A percentile compares a stretch with the other conserved stretches of the same genome.
Conservation (phyloP, 2,797 vertebrate species). For the Pangasius krempfi region DNA sequence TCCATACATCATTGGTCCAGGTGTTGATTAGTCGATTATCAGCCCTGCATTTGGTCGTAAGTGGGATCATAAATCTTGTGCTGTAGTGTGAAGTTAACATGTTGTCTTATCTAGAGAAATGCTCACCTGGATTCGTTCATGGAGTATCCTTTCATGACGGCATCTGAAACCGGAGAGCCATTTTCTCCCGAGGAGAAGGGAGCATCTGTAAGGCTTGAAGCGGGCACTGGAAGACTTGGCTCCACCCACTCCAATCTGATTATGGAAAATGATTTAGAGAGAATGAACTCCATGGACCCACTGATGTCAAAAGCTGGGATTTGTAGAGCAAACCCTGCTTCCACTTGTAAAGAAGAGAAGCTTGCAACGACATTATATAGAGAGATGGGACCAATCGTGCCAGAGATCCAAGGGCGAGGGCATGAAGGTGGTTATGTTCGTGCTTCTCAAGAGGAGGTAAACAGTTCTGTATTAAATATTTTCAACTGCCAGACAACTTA, state of each 20-base stretch:
- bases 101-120: conserved; percentile 68
- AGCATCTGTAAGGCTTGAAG: conserved; percentile 54
- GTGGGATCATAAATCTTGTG: conserved; percentile 13
- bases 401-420: conserved; percentile 46
- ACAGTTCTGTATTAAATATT: background rate
- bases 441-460: conserved; percentile 66
- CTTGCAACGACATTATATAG: conserved; percentile 52
- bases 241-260: conserved; percentile 65
- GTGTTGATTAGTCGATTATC: conserved; percentile 34
- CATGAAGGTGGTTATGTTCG: conserved; percentile 41
- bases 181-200: conserved; percentile 63
- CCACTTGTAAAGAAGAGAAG: conserved; percentile 48
- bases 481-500: too few relatives aligned
- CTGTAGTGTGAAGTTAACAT: conserved; percentile 8
- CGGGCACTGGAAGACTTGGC: conserved; percentile 60
- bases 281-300: conserved; percentile 55
- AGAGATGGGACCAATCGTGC: conserved; percentile 50
- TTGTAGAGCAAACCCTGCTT: conserved; percentile 50
- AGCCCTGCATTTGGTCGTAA: conserved; percentile 5
- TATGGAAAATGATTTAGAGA: conserved; percentile 49
- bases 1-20: conserved; percentile 9
- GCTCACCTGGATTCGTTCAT: conserved; percentile 71
- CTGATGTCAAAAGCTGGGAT: conserved; percentile 54
- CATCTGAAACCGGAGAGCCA: conserved; percentile 52
- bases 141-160: conserved; percentile 63